Evolutionary conservation across 1,140 invertebrate genomes (phyloP).

Genomic region (Lepidostoma basale): DNA sequence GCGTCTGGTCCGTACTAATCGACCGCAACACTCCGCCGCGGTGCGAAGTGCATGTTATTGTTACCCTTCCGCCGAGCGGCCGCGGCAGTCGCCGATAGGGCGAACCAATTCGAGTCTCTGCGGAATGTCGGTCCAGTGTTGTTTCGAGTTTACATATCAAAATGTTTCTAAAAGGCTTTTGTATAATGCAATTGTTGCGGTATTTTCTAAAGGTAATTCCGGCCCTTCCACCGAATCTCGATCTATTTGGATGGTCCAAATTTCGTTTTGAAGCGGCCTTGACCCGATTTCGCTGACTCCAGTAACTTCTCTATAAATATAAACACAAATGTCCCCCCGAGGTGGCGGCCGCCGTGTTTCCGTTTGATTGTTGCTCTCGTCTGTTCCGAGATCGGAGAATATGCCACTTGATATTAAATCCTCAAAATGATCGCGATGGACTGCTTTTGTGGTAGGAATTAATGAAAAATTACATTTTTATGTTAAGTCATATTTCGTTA

Average conservation of each 20-base stretch:
- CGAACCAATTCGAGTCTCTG: neutral
- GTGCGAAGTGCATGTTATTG: neutral
- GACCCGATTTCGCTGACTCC: slow-evolving; percentile 6
- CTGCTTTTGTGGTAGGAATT: neutral
- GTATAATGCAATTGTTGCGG: slow-evolving; percentile 10
- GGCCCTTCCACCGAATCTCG: neutral
- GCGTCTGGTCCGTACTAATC: neutral
- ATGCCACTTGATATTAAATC: neutral
- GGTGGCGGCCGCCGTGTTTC: neutral
- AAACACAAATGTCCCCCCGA: slow-evolving; percentile 2
- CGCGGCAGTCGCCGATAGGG: no score
- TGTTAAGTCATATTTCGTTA: slow-evolving; percentile 5
- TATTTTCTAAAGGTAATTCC: slow-evolving; percentile 30
- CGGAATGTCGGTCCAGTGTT: neutral
- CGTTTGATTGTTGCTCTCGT: slow-evolving; percentile 15
- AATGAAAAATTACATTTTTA: neutral
- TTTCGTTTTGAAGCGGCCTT: slow-evolving; percentile 10
- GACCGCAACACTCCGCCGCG: neutral
- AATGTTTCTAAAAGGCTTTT: slow-evolving; percentile 27
- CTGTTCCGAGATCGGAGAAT: neutral
- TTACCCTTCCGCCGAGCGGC: no score
- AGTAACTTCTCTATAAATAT: slow-evolving; percentile 4
- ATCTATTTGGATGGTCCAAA: neutral
- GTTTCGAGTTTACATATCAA: neutral
- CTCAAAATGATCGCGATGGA: neutral